phyloP scores from a whole-genome alignment of 2,888 invertebrate genomes.

The Dinocampus coccinellae region DNA sequence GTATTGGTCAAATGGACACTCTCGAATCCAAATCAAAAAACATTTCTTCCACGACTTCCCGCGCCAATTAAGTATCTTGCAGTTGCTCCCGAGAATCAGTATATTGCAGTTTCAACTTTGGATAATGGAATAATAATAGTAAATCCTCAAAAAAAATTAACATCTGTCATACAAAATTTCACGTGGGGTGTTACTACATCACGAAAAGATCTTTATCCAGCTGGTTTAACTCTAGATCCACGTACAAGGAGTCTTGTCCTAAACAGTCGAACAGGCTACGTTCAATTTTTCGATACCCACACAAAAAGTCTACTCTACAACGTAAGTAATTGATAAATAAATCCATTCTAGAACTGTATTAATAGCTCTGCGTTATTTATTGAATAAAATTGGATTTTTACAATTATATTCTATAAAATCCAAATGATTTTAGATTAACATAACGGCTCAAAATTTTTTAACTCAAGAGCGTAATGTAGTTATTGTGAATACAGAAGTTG shows the following conservation, averaged over 20 bases:
- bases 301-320: constrained; percentile 78
- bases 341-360: not conserved
- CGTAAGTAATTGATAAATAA: constrained; percentile 70
- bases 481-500: constrained; percentile 77
- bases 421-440: constrained; percentile 73
- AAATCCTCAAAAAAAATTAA: constrained; percentile 71
- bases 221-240: constrained; percentile 75
- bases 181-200: constrained; percentile 72
- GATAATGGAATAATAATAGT: constrained; percentile 79
- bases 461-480: constrained; percentile 74
- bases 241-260: constrained; percentile 76
- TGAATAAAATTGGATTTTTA: not conserved
- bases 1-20: constrained; percentile 84
- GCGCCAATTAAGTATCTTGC: constrained; percentile 77
- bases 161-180: constrained; percentile 78
- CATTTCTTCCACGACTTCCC: constrained; percentile 80
- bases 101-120: constrained; percentile 76
- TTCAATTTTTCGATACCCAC: constrained; percentile 80
- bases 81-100: constrained; percentile 75
- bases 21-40: constrained; percentile 70
- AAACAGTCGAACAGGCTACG: constrained; percentile 80
- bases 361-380: not conserved
- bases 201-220: constrained; percentile 71
- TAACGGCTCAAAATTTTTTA: constrained; percentile 79
- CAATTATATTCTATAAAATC: not conserved